Conservation (phyloP, 2,113 vertebrate species). For the Hydropotes inermis region DNA sequence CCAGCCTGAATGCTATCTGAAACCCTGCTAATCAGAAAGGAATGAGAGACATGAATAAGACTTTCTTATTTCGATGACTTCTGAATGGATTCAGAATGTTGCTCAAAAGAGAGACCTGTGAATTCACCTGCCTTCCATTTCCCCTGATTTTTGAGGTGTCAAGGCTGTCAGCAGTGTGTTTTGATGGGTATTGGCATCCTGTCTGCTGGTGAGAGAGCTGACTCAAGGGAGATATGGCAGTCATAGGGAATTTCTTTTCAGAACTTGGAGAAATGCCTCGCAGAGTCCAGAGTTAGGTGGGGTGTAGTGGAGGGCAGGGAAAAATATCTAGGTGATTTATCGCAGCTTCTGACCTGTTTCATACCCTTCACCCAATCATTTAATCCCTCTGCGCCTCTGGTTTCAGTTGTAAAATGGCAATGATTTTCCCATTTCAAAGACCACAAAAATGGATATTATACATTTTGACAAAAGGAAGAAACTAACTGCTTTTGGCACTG, state of each 20-base stretch:
- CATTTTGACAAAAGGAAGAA: background rate
- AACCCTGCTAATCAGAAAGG: background rate
- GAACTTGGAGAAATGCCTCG: conserved; percentile 2
- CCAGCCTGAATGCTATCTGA: background rate
- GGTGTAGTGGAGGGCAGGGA: background rate
- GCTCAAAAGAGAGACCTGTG: background rate
- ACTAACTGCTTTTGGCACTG: background rate
- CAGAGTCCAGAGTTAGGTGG: background rate
- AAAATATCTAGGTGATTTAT: background rate
- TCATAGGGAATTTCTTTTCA: conserved; percentile 11
- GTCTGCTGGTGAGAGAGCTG: background rate
- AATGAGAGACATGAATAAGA: background rate
- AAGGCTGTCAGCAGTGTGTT: background rate
- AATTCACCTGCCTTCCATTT: background rate
- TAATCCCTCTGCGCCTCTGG: background rate
- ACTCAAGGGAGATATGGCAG: background rate
- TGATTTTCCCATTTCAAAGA: background rate
- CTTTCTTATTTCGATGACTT: background rate
- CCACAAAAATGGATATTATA: background rate
- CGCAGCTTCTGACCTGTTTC: conserved; percentile 9
- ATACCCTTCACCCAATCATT: conserved; percentile 6
- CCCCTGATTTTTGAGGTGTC: background rate
- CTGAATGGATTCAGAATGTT: background rate
- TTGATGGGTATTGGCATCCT: background rate
- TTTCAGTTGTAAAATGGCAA: background rate